Conservation (phyloP, 2,888 invertebrate genomes). For the Hirtodrosophila duncani region DNA sequence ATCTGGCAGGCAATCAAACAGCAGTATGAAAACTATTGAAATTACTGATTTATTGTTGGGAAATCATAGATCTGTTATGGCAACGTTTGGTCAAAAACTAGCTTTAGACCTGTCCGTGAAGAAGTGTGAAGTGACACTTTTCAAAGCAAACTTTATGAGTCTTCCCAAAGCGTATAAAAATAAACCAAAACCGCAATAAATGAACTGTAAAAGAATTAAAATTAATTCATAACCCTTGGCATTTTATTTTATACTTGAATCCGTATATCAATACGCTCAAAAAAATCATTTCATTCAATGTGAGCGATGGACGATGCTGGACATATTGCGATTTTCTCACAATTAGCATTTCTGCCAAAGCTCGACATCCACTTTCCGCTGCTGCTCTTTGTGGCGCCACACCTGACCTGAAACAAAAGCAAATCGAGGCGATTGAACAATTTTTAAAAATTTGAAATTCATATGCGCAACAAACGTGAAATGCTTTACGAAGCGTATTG, state of each 20-base stretch:
- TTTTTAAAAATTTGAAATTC: constrained; percentile 72
- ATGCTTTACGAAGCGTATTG: constrained; percentile 70
- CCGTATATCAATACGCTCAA: too few species aligned
- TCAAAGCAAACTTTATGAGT: too few species aligned
- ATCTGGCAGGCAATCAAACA: too few species aligned
- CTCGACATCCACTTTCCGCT: constrained; percentile 5
- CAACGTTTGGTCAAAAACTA: too few species aligned
- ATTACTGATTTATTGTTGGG: too few species aligned
- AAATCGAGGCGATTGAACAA: constrained; percentile 58
- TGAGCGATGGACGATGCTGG: constrained; percentile 27
- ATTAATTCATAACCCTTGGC: constrained; percentile 51
- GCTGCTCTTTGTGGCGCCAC: constrained; percentile 10
- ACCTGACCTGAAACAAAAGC: constrained; percentile 28
- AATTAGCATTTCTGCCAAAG: constrained; percentile 66
- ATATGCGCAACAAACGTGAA: constrained; percentile 73
- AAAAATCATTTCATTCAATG: constrained; percentile 64
- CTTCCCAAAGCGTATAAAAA: not conserved
- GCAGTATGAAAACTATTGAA: too few species aligned
- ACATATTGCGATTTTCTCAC: constrained; percentile 70
- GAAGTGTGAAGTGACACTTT: too few species aligned
- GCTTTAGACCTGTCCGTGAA: too few species aligned
- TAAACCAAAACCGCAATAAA: constrained; percentile 7
- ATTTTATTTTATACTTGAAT: too few species aligned
- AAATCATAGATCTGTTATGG: too few species aligned
- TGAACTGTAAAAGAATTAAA: constrained; percentile 22